Base-by-base conservation (phyloP, 2,797 vertebrate genomes). In the Urosaurus nigricauda region DNA sequence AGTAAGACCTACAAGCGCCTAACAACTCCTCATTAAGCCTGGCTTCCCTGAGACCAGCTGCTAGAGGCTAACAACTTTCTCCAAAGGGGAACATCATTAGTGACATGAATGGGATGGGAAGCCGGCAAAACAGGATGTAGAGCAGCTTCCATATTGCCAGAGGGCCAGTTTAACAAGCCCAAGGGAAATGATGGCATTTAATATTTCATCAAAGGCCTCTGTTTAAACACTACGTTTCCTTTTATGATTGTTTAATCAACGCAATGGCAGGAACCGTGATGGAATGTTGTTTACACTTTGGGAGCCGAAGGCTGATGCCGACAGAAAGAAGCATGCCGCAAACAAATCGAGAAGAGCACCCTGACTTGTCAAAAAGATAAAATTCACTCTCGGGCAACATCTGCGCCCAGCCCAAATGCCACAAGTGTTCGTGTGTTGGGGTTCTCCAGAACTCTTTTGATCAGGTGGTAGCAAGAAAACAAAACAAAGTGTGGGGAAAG, bases 121-220 rank as follows among this genome's bases (percentile, higher is more conserved):
- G 56, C 7, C 1, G 47, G 80, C 19, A 47, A 58, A 73, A 47
- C 65, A 74, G 56, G 81, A 87, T 65, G 35, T 37, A 83, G 60
- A 65, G 8, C n/a, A 7, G 29, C 11, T 79, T 60, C 84, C 58
- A 53, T 74, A 73, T 35, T 86, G 35, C 79, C 56, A 11, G 83
- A 80, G 71, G 88, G 84, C 58, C 71, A 43, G 37, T 83, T 89
- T 89, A 89, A 63, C 47, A 86, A 77, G 80, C 87, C 71, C 87
- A 83, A 7, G 73, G 81, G 85, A 87, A 86, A 80, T 1, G 19
- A 2, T 29, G n/a, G 32, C 5, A 14, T 80, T 91, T 79, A 74
- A 91, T 88, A 79, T 84, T 88, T 82, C 84, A 91, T 91, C 90
- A 89, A 87, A 88, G 78, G 37, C 24, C 51, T 58, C 43, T 4